Base-by-base conservation (phyloP, 1,140 invertebrate species). In the Hyposmocoma kahamanoa region DNA sequence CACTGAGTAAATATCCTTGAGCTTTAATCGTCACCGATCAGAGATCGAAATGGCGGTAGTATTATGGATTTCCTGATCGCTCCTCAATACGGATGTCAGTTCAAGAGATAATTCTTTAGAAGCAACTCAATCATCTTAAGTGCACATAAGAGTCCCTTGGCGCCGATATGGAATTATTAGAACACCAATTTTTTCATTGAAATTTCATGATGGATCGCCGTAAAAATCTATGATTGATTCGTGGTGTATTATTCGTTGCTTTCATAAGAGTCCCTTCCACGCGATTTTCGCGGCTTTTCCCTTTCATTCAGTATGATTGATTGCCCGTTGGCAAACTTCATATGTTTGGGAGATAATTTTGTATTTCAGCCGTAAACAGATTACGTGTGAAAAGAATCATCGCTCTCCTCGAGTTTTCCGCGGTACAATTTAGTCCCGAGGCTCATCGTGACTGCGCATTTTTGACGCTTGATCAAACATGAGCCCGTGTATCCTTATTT, bases 301-400 rank as follows among this genome's bases (percentile, higher is more conserved):
- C 81, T 69, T 72, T 75, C 69, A 68, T 53, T 61, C 52, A 53
- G 50, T 43, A 76, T 83, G 82, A 85, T 83, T 83, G 82, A 85
- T 85, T 76, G 67, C 82, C 53, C 32, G 47, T 62, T 61, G 49
- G 59, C 63, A 80, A 84, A 83, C 82, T 83, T 83, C 82, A 83
- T 81, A 83, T 85, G 82, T 82, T 82, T 70, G 66, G 64, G 50
- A 81, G 79, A 85, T 85, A 85, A 85, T 85, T 83, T 85, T 78
- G 74, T 85, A 83, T 81, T 80, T 85, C 77, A 75, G 68, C 71
- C 72, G 70, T 82, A 79, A 83, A 82, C 74, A 83, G 79, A 85
- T 83, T 83, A 83, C 62, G 62, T 67, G 64, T 82, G 67, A 85
- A 79, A 83, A 82, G 77, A 80, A 79, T 59, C 72, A 75, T 74